A percentile compares a stretch with the other conserved stretches of the same genome.
Evolutionary conservation across 2,888 invertebrate species (phyloP).

Genomic region (Drosophila colorata): DNA sequence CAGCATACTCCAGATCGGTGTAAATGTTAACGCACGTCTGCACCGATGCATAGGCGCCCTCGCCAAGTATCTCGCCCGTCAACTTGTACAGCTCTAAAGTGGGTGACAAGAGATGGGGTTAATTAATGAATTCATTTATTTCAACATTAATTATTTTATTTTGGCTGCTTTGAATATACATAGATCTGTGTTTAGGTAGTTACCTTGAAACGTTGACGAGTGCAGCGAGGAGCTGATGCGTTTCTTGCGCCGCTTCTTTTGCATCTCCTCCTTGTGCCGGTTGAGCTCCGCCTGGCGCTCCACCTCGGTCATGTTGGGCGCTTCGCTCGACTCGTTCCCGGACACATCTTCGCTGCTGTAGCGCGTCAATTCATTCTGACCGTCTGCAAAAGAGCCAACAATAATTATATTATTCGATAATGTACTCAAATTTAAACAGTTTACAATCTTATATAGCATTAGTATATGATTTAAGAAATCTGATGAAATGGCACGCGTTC

Average conservation of each 20-base stretch:
- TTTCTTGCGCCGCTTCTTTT: conserved; percentile 94
- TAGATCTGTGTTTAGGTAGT: conserved; percentile 17
- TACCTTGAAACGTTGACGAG: conserved; percentile 96
- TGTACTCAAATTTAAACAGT: background rate
- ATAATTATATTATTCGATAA: background rate
- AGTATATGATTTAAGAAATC: background rate
- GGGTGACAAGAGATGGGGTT: no score
- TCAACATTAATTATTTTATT: background rate
- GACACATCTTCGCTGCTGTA: conserved; percentile 85
- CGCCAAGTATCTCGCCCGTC: conserved; percentile 97
- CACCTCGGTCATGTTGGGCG: conserved; percentile 84
- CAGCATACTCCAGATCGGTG: conserved; percentile 97
- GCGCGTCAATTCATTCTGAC: conserved; percentile 83
- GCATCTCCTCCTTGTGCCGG: conserved; percentile 94
- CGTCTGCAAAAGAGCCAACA: conserved; percentile 62
- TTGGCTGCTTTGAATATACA: no score
- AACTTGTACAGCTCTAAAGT: conserved; percentile 94
- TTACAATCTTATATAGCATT: background rate
- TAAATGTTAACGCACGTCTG: conserved; percentile 96
- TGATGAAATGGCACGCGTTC: conserved; percentile 2
- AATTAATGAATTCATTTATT: no score
- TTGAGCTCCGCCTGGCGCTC: conserved; percentile 87
- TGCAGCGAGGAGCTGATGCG: conserved; percentile 95
- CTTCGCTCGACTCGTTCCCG: conserved; percentile 85
- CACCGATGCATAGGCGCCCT: conserved; percentile 98